Conservation (phyloP, 2,888 invertebrate species). For the Rhopalosiphum nymphaeae region DNA sequence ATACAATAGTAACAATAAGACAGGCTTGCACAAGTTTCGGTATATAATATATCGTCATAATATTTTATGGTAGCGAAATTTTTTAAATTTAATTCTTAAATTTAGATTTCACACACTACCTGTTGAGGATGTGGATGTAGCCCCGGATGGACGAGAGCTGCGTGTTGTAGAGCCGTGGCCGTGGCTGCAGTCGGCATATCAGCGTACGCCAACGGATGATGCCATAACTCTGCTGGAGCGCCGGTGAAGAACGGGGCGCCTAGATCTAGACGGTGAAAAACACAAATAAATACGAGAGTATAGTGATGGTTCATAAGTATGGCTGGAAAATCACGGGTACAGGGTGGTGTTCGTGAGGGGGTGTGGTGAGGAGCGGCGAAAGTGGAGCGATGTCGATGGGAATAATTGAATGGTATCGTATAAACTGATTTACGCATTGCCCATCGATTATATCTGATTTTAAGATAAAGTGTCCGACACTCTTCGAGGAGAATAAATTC, state of each 20-base stretch:
- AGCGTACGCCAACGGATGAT: conserved; percentile 87
- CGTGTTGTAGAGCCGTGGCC: conserved; percentile 85
- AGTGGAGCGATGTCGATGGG: not conserved
- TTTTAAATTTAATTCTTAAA: not conserved
- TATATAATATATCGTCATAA: not conserved
- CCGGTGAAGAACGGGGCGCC: conserved; percentile 96
- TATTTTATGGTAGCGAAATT: not conserved
- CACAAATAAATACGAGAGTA: not conserved
- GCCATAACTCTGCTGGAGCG: conserved; percentile 90
- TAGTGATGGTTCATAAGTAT: not conserved
- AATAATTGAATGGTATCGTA: not conserved
- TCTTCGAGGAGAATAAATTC: not conserved
- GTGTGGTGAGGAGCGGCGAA: not conserved
- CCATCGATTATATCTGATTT: not conserved
- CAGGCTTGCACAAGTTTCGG: not conserved
- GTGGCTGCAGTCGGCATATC: conserved; percentile 76
- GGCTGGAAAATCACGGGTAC: not conserved
- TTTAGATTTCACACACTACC: conserved; percentile 50
- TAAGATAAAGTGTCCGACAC: not conserved
- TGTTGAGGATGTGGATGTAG: conserved; percentile 84
- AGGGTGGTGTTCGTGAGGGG: not conserved
- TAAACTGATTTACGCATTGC: not conserved
- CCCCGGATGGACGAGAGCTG: conserved; percentile 94
- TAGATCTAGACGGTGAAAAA: conserved; percentile 78
- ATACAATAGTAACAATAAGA: not conserved